phyloP scores from a whole-genome alignment of 2,888 invertebrate genomes.

The Phymatocera aterrima region DNA sequence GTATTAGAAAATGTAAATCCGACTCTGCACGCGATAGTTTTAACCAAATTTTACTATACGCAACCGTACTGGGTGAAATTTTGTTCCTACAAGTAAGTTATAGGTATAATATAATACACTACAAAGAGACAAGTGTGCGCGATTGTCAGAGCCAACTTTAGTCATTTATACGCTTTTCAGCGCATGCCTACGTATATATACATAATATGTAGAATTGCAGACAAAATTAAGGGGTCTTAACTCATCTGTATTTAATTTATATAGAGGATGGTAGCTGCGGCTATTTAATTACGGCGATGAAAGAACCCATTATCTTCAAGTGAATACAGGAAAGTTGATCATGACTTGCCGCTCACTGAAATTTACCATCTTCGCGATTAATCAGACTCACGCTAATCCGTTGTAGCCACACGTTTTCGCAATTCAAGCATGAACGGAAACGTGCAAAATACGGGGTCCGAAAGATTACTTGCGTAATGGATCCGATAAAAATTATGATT shows the following conservation, averaged over 20 bases:
- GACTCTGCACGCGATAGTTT: no score
- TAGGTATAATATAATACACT: slow-evolving; percentile 33
- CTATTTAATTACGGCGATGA: neutral
- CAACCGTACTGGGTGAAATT: slow-evolving; percentile 16
- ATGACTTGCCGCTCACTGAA: neutral
- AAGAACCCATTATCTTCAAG: neutral
- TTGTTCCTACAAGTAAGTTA: slow-evolving; percentile 12
- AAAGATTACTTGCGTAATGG: neutral
- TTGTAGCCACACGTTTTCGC: neutral
- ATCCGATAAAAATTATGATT: neutral
- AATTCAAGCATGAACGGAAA: neutral
- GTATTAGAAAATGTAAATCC: no score
- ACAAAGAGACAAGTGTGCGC: slow-evolving; percentile 48
- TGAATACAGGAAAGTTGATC: neutral
- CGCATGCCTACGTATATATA: slow-evolving; percentile 44
- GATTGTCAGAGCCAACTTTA: slow-evolving; percentile 56
- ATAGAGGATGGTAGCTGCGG: neutral
- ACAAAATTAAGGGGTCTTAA: slow-evolving; percentile 15
- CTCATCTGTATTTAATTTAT: slow-evolving; percentile 30
- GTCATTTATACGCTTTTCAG: slow-evolving; percentile 43
- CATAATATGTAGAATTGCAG: neutral
- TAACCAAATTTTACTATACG: no score
- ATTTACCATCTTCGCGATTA: neutral
- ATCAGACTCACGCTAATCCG: slow-evolving; percentile 2
- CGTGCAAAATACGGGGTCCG: neutral